A percentile compares a stretch with the other conserved stretches of the same genome.
phyloP scores from a whole-genome alignment of 2,797 vertebrate species.

The Antrozous pallidus region DNA sequence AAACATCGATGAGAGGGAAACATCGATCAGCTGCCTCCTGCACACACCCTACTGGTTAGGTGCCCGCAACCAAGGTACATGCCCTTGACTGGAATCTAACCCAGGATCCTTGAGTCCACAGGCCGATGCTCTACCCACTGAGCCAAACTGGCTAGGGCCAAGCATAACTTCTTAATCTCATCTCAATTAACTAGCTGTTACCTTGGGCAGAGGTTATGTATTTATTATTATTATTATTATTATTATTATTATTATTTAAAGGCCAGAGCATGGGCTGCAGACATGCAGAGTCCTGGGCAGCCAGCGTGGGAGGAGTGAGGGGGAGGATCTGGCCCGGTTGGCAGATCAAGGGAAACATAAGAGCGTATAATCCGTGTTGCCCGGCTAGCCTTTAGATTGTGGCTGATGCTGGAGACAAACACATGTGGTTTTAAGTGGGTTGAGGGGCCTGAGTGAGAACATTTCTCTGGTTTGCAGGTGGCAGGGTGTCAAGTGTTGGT shows the following conservation, averaged over 20 bases:
- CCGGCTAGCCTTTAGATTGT: background rate
- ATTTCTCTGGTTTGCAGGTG: constrained; percentile 46
- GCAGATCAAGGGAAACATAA: background rate
- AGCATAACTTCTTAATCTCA: background rate
- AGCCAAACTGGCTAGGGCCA: background rate
- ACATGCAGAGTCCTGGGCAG: accelerated
- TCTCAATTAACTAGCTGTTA: background rate
- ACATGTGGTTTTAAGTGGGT: background rate
- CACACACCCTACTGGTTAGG: too few relatives aligned
- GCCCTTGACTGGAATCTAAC: too few relatives aligned
- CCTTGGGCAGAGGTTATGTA: background rate
- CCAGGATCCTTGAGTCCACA: too few relatives aligned
- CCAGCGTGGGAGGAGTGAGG: accelerated
- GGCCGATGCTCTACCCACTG: too few relatives aligned
- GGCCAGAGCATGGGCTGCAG: accelerated
- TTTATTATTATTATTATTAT: too few relatives aligned
- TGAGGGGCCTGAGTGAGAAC: constrained; percentile 44
- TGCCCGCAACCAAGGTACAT: too few relatives aligned
- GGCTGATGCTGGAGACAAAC: background rate
- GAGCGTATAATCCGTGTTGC: background rate
- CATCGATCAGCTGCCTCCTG: too few relatives aligned
- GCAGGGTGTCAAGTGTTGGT: background rate
- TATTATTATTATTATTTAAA: too few relatives aligned
- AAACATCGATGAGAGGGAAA: too few relatives aligned
- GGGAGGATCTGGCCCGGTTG: background rate